Percentiles rank a stretch among this genome's conserved stretches.
phyloP scores from a whole-genome alignment of 2,797 vertebrate genomes.

The Neoniphon sammara region DNA sequence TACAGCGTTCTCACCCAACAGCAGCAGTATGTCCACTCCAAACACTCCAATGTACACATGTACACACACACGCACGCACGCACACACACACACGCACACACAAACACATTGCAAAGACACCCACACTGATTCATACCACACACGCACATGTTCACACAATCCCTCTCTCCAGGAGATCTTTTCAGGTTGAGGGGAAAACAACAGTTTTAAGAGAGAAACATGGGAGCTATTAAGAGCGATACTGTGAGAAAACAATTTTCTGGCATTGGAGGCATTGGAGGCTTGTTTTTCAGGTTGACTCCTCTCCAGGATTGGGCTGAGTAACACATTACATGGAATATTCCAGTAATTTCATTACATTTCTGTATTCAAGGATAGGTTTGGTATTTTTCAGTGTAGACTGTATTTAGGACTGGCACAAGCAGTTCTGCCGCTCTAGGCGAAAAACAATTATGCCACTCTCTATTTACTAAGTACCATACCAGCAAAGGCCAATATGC shows the following conservation, averaged over 20 bases:
- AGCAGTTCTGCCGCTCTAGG: too few relatives aligned
- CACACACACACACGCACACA: constrained; percentile 5
- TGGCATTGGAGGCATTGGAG: constrained; percentile 47
- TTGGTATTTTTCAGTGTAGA: too few relatives aligned
- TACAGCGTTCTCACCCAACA: too few relatives aligned
- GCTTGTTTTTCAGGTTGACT: constrained; percentile 23
- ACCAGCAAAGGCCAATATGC: too few relatives aligned
- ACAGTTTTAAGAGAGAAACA: constrained; percentile 57
- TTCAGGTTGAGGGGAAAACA: constrained; percentile 54
- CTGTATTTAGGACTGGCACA: too few relatives aligned
- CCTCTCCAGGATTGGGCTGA: not conserved
- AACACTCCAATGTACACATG: not conserved
- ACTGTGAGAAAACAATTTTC: constrained; percentile 40
- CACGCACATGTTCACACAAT: constrained; percentile 38
- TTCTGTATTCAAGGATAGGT: too few relatives aligned
- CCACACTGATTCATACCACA: constrained; percentile 4
- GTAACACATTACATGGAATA: not conserved
- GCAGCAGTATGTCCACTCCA: too few relatives aligned
- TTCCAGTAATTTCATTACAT: too few relatives aligned
- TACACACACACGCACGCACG: not conserved
- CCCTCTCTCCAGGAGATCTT: constrained; percentile 46
- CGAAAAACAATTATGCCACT: too few relatives aligned
- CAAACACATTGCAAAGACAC: constrained; percentile 1
- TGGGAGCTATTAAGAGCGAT: constrained; percentile 66
- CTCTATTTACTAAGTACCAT: too few relatives aligned